These are phyloP conservation scores for Himalopsyche phryganea DNA, from an alignment of 1,140 invertebrate genomes.

Conservation along the genomic window DNA sequence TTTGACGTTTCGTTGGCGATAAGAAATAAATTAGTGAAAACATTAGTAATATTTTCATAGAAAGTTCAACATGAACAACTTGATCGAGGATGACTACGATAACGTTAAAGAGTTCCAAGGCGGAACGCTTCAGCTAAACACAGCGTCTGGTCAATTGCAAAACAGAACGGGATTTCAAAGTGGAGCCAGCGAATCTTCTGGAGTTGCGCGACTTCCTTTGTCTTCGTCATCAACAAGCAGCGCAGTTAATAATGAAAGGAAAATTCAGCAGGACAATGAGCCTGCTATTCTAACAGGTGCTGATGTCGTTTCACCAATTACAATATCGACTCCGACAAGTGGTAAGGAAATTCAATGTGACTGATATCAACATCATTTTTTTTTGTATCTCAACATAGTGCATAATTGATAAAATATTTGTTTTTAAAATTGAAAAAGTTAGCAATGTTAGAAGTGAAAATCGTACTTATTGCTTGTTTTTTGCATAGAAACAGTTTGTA, in stretches of 20 bases:
- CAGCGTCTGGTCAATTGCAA: neutral
- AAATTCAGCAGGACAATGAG: neutral
- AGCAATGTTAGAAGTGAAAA: neutral
- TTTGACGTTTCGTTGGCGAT: no score
- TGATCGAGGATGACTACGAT: conserved; percentile 33
- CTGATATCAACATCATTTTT: neutral
- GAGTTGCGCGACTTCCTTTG: neutral
- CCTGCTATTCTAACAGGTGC: conserved; percentile 13
- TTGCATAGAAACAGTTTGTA: neutral
- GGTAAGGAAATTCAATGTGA: neutral
- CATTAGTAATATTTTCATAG: neutral
- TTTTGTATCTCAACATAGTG: neutral
- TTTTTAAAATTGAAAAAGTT: neutral
- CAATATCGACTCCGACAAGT: neutral
- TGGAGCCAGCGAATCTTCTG: neutral
- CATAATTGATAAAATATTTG: neutral
- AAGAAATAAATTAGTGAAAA: no score
- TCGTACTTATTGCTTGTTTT: neutral
- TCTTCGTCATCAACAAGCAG: neutral
- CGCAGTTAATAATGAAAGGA: neutral
- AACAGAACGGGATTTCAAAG: neutral
- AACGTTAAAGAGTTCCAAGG: conserved; percentile 49
- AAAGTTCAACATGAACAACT: conserved; percentile 8
- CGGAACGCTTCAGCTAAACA: conserved; percentile 44
- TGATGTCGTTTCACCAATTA: conserved; percentile 18